Base-by-base conservation (phyloP, 2,888 invertebrate genomes). In the Pharmacophagus antenor region DNA sequence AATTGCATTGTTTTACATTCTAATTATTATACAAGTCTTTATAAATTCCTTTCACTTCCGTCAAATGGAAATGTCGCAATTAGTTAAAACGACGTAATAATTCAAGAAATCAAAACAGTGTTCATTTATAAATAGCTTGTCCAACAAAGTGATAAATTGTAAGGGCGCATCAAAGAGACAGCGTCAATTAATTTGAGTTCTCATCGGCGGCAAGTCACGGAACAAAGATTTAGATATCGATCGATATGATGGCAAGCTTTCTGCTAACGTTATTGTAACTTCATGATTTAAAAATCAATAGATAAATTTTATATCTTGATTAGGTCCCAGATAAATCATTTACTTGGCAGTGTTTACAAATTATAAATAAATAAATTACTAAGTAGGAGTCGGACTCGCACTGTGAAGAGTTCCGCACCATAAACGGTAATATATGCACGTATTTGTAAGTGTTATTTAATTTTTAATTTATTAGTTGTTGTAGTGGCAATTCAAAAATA, bases 101-200 rank as follows among this genome's bases (percentile, higher is more conserved):
- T 63, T 67, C 67, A 68, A 62, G 63, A 64, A 68, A 66, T 65
- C 62, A 65, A 69, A 70, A 69, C 69, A 66, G 62, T 70, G 72
- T 73, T 71, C 72, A 70, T 68, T 79, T 72, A 72, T 67, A 74
- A 74, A 63, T 73, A 75, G 75, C 74, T 77, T 76, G 76, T 77
- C 75, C 72, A 73, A 73, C 72, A 67, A 66, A 67, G 67, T 79
- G 76, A 79, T 77, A 73, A 80, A 81, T 80, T 71, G 72, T 67
- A 69, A 72, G 72, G 77, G 74, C 68, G 71, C 72, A 71, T 73
- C 73, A 73, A 74, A 76, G 71, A 73, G 79, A 78, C 76, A 70
- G 73, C 65, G 64, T 68, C 80, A 77, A 82, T 81, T 82, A 81
- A 80, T 81, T 77, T 71, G 71, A 70, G 69, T 72, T 69, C 67